Conservation (phyloP, 2,113 vertebrate species). For the Pteruthius melanotis region DNA sequence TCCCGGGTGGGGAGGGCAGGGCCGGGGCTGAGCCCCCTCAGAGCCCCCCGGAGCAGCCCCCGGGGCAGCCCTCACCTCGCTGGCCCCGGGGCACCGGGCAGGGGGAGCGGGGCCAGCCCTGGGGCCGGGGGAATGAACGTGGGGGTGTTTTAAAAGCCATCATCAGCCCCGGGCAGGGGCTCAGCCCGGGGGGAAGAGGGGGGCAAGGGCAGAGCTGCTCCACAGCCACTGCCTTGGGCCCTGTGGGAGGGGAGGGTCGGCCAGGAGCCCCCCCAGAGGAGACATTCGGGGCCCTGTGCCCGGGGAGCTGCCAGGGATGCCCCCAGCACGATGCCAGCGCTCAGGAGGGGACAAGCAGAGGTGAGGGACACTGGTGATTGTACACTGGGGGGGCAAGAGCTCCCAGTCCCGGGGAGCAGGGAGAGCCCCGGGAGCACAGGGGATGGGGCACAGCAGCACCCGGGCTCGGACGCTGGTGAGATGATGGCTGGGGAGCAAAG, state of each 20-base stretch:
- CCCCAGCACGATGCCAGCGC: background rate
- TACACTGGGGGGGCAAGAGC: background rate
- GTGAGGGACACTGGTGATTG: background rate
- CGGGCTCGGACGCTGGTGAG: background rate
- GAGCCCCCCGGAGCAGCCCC: background rate
- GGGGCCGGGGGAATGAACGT: accelerated
- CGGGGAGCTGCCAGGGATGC: accelerated
- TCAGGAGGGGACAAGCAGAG: background rate
- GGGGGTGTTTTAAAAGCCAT: background rate
- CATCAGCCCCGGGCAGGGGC: background rate
- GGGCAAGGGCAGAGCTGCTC: constrained; percentile 4
- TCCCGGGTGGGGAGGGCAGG: background rate
- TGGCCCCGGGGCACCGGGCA: background rate
- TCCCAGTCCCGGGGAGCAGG: accelerated
- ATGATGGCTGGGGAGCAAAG: background rate
- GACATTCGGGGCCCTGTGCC: background rate
- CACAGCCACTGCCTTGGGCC: background rate
- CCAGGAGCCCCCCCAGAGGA: background rate
- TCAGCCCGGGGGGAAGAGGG: background rate
- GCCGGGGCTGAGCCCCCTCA: background rate
- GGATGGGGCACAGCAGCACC: background rate
- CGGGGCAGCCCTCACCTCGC: background rate
- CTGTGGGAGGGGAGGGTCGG: background rate
- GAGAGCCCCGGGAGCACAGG: background rate
- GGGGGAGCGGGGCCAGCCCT: background rate